These are phyloP conservation scores for Chironex yamaguchii DNA, from an alignment of 30 jellyfish, hydroid and myxozoan genomes.

Conservation along the genomic window DNA sequence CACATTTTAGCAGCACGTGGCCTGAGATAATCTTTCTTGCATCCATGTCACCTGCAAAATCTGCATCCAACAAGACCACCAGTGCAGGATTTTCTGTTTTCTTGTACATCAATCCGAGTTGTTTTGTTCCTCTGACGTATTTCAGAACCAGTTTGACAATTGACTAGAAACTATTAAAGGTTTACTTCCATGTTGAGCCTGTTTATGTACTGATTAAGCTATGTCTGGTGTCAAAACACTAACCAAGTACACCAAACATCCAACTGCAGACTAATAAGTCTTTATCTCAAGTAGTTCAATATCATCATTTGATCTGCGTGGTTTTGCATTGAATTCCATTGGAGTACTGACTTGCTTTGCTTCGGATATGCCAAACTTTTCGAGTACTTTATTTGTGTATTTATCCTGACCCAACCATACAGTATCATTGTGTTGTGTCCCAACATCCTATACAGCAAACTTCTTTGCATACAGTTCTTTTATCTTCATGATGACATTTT, in stretches of 20 bases:
- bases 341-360: neutral
- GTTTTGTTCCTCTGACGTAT: neutral
- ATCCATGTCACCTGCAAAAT: conserved; percentile 9
- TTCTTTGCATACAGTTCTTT: neutral
- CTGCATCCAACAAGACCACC: no score
- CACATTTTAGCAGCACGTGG: neutral
- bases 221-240: neutral
- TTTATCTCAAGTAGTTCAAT: neutral
- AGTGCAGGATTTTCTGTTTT: no score
- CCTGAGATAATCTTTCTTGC: neutral
- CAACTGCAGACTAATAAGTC: conserved; percentile 20
- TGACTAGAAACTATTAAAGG: neutral
- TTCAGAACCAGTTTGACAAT: conserved; percentile 3
- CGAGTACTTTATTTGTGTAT: neutral
- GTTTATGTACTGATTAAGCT: neutral
- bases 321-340: neutral
- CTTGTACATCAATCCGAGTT: no score
- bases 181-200: neutral
- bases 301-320: neutral
- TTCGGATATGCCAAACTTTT: neutral
- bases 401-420: conserved; percentile 7
- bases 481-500: neutral
- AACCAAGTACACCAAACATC: conserved; percentile 15
- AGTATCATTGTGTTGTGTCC: neutral
- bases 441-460: neutral